Percentiles rank a stretch among this genome's conserved stretches.
phyloP scores from a whole-genome alignment of 1,140 invertebrate species.

The Pogonomyrmex californicus region DNA sequence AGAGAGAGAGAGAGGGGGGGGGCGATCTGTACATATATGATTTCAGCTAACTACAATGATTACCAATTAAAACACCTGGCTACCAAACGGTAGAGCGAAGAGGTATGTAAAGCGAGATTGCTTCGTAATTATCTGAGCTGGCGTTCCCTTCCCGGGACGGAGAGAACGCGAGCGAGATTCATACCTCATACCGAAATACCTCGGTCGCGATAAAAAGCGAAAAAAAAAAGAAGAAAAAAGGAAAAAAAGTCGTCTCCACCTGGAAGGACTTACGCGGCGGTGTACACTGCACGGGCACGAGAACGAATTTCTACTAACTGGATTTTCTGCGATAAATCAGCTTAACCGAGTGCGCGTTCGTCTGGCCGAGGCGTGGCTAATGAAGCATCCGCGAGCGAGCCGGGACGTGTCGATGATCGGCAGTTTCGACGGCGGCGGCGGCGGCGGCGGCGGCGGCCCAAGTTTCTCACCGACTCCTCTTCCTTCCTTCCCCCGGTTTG shows the following conservation, averaged over 20 bases:
- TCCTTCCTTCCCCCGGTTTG: neutral
- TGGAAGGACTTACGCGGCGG: neutral
- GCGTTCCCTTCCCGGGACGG: neutral
- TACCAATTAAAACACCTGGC: conserved; percentile 25
- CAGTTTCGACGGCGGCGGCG: conserved; percentile 36
- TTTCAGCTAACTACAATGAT: conserved; percentile 42
- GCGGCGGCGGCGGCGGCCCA: neutral
- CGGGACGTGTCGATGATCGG: conserved; percentile 65
- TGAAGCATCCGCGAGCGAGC: conserved; percentile 59
- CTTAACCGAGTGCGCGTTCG: conserved; percentile 43
- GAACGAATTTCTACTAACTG: conserved; percentile 63
- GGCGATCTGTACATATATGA: conserved; percentile 15
- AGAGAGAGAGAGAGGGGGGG: too few species aligned
- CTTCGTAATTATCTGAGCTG: neutral
- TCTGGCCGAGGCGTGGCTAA: conserved; percentile 63
- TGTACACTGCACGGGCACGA: conserved; percentile 8
- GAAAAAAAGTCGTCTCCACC: neutral
- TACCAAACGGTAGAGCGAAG: neutral
- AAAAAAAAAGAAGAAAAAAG: neutral
- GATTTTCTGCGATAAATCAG: conserved; percentile 70
- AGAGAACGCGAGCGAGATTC: neutral
- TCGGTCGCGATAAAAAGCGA: conserved; percentile 3
- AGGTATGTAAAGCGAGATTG: neutral
- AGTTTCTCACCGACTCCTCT: conserved; percentile 49
- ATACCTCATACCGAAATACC: neutral